These are phyloP conservation scores for Cebus imitator DNA, from an alignment of 2,113 vertebrate genomes.

Conservation along the genomic window DNA sequence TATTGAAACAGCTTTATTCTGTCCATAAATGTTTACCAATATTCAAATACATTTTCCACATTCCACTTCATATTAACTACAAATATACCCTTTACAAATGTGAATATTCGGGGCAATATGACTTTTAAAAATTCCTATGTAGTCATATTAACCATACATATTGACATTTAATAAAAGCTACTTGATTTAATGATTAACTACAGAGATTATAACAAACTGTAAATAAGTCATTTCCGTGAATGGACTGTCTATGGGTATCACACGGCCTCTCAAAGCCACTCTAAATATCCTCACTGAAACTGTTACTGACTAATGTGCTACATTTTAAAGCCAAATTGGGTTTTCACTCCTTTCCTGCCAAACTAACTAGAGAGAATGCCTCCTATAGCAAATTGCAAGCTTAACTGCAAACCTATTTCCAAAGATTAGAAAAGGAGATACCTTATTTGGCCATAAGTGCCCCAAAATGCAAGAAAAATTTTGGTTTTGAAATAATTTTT, in stretches of 20 bases:
- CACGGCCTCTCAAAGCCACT: constrained; percentile 8
- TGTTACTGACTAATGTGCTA: constrained; percentile 62
- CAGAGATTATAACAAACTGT: constrained; percentile 64
- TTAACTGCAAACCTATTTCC: constrained; percentile 15
- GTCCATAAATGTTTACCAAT: constrained; percentile 69
- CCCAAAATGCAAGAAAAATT: constrained; percentile 24
- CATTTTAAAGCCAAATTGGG: constrained; percentile 68
- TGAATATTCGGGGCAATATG: constrained; percentile 51
- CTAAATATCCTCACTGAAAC: constrained; percentile 63
- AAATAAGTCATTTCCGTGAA: constrained; percentile 45
- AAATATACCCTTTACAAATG: constrained; percentile 70
- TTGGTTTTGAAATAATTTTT: constrained; percentile 10
- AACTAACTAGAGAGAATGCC: constrained; percentile 39
- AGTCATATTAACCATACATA: background rate
- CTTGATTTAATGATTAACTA: constrained; percentile 75
- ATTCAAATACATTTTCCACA: constrained; percentile 61
- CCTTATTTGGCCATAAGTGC: background rate
- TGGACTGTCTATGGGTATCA: constrained; percentile 26
- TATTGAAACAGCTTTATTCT: constrained; percentile 39
- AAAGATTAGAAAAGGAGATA: background rate
- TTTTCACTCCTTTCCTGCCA: constrained; percentile 62
- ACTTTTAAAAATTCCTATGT: constrained; percentile 45
- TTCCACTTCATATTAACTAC: constrained; percentile 52
- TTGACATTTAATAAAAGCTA: constrained; percentile 64
- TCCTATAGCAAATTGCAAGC: constrained; percentile 29